Conservation (phyloP, 2,113 vertebrate genomes). For the Heteronetta atricapilla region DNA sequence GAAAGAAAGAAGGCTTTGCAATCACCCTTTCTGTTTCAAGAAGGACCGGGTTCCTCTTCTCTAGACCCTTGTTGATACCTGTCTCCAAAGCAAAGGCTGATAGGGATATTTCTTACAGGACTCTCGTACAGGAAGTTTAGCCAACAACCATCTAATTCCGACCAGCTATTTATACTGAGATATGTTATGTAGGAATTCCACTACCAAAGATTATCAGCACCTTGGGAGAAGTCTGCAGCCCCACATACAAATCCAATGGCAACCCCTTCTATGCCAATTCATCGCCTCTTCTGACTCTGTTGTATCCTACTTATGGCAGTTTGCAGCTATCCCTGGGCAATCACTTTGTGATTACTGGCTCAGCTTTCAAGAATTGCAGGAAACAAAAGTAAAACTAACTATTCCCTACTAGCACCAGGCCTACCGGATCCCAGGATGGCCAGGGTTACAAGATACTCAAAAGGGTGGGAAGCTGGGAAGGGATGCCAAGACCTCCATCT, state of each 20-base stretch:
- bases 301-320: constrained; percentile 20
- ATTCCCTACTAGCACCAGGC: constrained; percentile 51
- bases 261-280: constrained; percentile 8
- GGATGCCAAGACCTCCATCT: background rate
- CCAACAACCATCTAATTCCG: constrained; percentile 7
- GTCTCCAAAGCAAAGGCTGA: constrained; percentile 29
- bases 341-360: constrained; percentile 69
- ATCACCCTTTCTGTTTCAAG: background rate
- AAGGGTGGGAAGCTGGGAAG: background rate
- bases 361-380: constrained; percentile 75
- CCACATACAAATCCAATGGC: background rate
- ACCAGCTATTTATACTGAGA: constrained; percentile 27
- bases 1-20: constrained; percentile 20
- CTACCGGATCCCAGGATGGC: constrained; percentile 19
- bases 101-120: constrained; percentile 4
- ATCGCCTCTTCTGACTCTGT: constrained; percentile 6
- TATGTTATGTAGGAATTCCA: constrained; percentile 13
- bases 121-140: background rate
- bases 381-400: constrained; percentile 60
- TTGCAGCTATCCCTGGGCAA: constrained; percentile 52
- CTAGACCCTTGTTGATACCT: background rate
- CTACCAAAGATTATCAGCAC: constrained; percentile 48
- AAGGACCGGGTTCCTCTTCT: background rate
- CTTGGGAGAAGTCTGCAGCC: constrained; percentile 18
- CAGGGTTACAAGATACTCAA: background rate